Evolutionary conservation across 2,888 invertebrate species (phyloP), one percentile per base, ranked within the genome.

Genomic region (Drosophila glabriapex): DNA sequence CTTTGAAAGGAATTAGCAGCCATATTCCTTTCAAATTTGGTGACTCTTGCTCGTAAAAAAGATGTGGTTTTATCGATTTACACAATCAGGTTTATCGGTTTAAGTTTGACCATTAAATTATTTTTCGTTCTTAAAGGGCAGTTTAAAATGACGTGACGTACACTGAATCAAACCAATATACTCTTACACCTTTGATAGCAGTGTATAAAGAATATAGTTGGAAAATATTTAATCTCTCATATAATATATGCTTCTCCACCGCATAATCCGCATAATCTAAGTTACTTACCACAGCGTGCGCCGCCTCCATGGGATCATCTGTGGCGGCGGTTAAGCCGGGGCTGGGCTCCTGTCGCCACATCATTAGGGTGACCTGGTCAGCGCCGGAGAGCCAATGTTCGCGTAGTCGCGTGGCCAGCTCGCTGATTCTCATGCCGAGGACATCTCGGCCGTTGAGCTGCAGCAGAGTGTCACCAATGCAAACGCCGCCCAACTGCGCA

Each of bases 391-490:
- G 83, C 92, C 93, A 93, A 78, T 93, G 92, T 43, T 86, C 90
- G 59, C 90, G 91, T 53, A 93, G 85, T 68, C 86, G 86, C 28
- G 70, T 78, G 46, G 93, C 93, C 75, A 93, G 85, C 76, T 93
- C 92, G 39, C 91, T 90, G 76, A 93, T 93, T 72, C 90, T 83
- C 78, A 92, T 88, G 12, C 93, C 93, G 65, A 93, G 64, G 14
- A 93, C 90, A 87, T 93, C 93, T 60, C 78, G 82, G 39, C 92
- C 92, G 59, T 93, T 93, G 6, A 93, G 94, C 89, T 95, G 95
- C 29, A 97, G 93, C 54, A 97, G 90, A 76, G 96, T 96, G 91
- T 97, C 97, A 0, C 97, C 96, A 9, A 95, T 94, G 85, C 94
- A 95, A 58, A 97, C 91, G 0, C 96, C 96, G 0, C 96, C 95